Evolutionary conservation across 2,797 vertebrate genomes (phyloP).

Genomic region (Phyllotis vaccarum): DNA sequence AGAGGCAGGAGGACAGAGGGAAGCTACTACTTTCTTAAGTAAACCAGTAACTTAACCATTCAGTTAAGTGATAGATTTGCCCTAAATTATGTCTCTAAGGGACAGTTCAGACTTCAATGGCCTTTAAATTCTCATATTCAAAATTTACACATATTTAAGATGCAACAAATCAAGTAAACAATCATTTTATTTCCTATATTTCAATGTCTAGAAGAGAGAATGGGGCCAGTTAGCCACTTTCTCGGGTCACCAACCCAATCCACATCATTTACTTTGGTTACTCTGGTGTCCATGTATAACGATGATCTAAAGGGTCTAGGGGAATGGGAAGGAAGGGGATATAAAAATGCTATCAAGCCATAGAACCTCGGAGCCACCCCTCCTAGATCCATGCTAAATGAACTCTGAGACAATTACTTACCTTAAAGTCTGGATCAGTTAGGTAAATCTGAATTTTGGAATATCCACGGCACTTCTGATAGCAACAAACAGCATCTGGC

Average conservation of each 20-base stretch:
- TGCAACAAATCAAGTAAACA: not conserved
- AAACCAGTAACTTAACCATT: not conserved
- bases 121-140: conserved; percentile 5
- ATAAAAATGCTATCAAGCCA: not conserved
- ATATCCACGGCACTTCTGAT: conserved; percentile 89
- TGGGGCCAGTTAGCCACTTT: not conserved
- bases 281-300: not conserved
- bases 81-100: not conserved
- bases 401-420: conserved; percentile 78
- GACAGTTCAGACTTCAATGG: not conserved
- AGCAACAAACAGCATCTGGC: conserved; percentile 93
- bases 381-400: not conserved
- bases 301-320: not conserved
- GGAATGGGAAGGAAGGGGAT: accelerated
- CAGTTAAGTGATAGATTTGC: not conserved
- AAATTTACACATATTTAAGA: not conserved
- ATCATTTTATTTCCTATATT: not conserved
- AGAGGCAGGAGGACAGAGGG: not conserved
- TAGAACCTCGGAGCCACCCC: not conserved
- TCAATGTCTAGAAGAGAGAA: not conserved
- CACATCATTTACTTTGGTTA: not conserved
- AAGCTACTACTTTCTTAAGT: conserved; percentile 10
- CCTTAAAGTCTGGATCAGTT: conserved; percentile 97
- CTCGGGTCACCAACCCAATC: not conserved
- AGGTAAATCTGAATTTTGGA: conserved; percentile 94